Evolutionary conservation across 2,888 invertebrate genomes (phyloP).

Genomic region (Pherbina coryleti): DNA sequence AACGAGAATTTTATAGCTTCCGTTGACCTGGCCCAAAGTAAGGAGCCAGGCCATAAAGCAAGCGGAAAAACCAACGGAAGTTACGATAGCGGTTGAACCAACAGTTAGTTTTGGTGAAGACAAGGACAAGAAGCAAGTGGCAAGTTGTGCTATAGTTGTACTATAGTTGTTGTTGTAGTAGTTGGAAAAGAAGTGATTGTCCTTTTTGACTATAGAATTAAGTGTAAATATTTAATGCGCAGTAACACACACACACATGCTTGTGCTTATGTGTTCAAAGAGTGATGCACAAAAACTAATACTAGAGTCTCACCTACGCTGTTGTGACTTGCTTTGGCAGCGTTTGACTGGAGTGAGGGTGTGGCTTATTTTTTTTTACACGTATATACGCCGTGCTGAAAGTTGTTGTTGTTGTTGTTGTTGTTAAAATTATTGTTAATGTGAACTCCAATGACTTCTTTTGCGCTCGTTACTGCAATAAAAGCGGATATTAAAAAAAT

Average conservation of each 20-base stretch:
- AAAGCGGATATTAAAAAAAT: background rate
- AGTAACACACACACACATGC: background rate
- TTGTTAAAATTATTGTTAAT: constrained; percentile 45
- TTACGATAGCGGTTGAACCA: constrained; percentile 24
- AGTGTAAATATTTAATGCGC: constrained; percentile 70
- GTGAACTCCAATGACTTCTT: constrained; percentile 52
- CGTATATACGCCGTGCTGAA: constrained; percentile 44
- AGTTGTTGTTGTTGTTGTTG: constrained; percentile 34
- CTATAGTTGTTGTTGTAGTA: background rate
- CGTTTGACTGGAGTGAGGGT: background rate
- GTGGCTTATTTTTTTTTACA: constrained; percentile 18
- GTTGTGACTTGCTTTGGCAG: background rate
- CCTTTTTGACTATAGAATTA: constrained; percentile 67
- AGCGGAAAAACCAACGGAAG: constrained; percentile 29
- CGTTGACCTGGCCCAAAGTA: constrained; percentile 68
- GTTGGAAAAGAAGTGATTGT: constrained; percentile 63
- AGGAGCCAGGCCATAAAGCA: constrained; percentile 35
- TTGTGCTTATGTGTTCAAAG: background rate
- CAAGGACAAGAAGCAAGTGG: constrained; percentile 50
- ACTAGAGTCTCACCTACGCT: constrained; percentile 1
- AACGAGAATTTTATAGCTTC: constrained; percentile 70
- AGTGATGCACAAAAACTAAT: constrained; percentile 8
- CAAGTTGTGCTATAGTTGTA: background rate
- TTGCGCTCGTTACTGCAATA: background rate
- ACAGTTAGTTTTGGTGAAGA: background rate